Base-by-base conservation (phyloP, 1,140 invertebrate genomes). In the Probaryconus sp. region DNA sequence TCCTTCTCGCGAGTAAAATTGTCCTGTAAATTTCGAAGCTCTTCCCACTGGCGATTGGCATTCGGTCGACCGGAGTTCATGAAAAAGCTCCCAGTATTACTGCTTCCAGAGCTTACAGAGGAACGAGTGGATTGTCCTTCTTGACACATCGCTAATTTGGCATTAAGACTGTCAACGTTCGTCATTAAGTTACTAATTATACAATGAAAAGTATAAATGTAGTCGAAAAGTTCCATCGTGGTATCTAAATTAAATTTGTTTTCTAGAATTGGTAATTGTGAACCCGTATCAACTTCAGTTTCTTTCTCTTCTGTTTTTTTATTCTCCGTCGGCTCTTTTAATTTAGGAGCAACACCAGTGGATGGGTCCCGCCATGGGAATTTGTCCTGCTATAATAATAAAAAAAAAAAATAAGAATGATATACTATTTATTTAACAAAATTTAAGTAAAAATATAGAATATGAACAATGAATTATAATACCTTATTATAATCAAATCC, bases 111-210 rank as follows among this genome's bases (percentile, higher is more conserved):
- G 4, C 51, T 35, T 2, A 70, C 20, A 3, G 56, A 55, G 1
- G 64, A 40, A 1, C 64, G 35, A 33, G 89, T 89, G 13, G 88
- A 88, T 0, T 85, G 76, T 4, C 73, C 79, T 31, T 80, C 78
- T 72, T 85, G 89, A 33, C 53, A 83, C 2, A 90, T 89, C 14
- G 89, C 87, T 58, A 94, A 77, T 81, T 94, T 92, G 21, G 91
- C 90, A 75, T 93, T 90, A 24, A 93, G 81, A 69, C 90, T 93
- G 77, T 95, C 93, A 77, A 95, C 94, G n/a, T 91, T 94, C 0
- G 94, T 95, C 89, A 95, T 93, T 77, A 95, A 92, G 83, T 95
- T 94, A 68, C 92, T 94, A 64, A 95, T 94, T 63, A 95, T 94
- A 80, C 93, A 95, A 0, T 94, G 89, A 21, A 96, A 87, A 1